These are phyloP conservation scores for Falco rusticolus DNA, from an alignment of 2,797 vertebrate genomes.

Conservation along the genomic window DNA sequence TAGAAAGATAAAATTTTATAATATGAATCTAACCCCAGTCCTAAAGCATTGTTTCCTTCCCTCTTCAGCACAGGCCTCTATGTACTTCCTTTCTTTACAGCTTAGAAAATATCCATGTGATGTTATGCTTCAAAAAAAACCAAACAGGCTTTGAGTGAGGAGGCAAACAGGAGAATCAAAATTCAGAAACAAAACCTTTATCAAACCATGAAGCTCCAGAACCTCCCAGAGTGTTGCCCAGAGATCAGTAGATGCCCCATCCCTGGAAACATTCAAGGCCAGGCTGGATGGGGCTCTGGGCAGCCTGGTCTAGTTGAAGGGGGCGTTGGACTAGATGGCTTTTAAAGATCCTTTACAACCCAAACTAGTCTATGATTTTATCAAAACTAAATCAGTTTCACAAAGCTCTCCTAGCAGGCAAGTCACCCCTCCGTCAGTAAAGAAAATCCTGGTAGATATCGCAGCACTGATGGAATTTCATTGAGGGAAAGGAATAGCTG, in stretches of 20 bases:
- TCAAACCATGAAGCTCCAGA: not conserved
- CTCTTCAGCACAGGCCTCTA: not conserved
- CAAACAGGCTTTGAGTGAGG: not conserved
- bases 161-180: not conserved
- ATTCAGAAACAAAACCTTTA: not conserved
- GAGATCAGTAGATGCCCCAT: not conserved
- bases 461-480: not conserved
- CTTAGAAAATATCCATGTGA: not conserved
- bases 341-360: not conserved
- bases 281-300: fast-evolving
- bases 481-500: not conserved
- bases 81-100: fast-evolving
- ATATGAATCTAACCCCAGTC: not conserved
- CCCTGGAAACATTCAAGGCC: not conserved
- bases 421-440: not conserved
- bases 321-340: not conserved
- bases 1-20: not conserved
- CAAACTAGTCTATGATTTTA: not conserved
- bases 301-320: not conserved
- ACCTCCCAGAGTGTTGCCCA: not conserved
- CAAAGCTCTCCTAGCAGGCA: not conserved
- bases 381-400: not conserved
- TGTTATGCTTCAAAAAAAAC: not conserved
- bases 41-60: not conserved
- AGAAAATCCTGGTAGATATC: not conserved